Conservation (phyloP, 2,888 invertebrate species). For the Sarcophaga caerulescens region DNA sequence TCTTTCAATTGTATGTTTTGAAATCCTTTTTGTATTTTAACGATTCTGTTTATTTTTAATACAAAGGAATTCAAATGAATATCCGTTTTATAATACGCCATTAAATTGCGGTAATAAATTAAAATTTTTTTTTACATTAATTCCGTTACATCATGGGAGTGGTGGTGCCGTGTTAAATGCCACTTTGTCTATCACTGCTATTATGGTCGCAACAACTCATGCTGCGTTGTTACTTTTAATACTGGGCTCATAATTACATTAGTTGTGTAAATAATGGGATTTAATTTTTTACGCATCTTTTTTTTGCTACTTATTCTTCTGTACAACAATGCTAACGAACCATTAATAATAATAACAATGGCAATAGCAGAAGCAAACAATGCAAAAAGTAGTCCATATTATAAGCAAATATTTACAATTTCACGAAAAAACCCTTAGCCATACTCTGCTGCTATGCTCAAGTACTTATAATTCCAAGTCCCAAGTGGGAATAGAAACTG, state of each 20-base stretch:
- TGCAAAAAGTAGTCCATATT: background rate
- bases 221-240: background rate
- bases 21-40: too few relatives aligned
- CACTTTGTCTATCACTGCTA: background rate
- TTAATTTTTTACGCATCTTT: background rate
- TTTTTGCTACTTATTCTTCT: background rate
- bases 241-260: conserved; percentile 39
- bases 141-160: background rate
- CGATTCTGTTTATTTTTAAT: too few relatives aligned
- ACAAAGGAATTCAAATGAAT: too few relatives aligned
- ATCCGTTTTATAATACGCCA: background rate
- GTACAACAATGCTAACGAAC: conserved; percentile 22
- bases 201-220: background rate
- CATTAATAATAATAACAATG: conserved; percentile 13
- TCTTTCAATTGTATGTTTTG: too few relatives aligned
- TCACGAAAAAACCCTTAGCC: background rate
- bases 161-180: background rate
- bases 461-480: background rate
- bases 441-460: background rate
- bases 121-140: conserved; percentile 28
- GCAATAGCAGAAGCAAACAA: background rate
- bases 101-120: conserved; percentile 38
- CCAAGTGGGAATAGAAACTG: background rate
- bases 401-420: conserved; percentile 15
- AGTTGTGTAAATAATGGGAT: conserved; percentile 49